These are phyloP conservation scores for Cebidichthys violaceus DNA, from an alignment of 2,113 vertebrate species.

Conservation along the genomic window DNA sequence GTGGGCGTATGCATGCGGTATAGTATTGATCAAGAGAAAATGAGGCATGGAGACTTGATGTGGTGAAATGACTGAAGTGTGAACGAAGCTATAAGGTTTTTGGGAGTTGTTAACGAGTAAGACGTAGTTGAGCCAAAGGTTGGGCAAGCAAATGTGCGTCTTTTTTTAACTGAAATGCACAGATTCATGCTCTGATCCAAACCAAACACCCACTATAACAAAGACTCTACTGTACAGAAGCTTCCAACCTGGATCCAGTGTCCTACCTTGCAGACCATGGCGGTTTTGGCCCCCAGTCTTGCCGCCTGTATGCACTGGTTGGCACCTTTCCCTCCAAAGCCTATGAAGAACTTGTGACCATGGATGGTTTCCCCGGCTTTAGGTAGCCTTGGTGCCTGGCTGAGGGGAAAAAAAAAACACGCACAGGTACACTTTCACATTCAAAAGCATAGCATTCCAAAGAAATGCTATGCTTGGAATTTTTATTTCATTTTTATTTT, in stretches of 20 bases:
- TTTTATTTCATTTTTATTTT: not conserved
- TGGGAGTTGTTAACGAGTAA: constrained; percentile 57
- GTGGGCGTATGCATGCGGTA: constrained; percentile 79
- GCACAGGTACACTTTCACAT: constrained; percentile 43
- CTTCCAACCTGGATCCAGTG: not conserved
- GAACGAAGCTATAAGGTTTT: constrained; percentile 63
- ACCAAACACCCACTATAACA: not conserved
- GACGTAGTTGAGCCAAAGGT: constrained; percentile 31
- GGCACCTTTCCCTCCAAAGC: constrained; percentile 98
- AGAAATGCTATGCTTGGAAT: not conserved
- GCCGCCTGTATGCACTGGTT: constrained; percentile 97
- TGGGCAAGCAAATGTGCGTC: constrained; percentile 8
- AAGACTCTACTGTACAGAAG: not conserved
- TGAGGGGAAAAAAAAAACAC: constrained; percentile 69
- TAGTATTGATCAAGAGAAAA: constrained; percentile 81
- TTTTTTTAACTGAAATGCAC: constrained; percentile 10
- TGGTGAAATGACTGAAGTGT: constrained; percentile 66
- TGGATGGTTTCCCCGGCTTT: constrained; percentile 95
- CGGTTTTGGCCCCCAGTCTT: constrained; percentile 90
- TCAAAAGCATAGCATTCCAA: constrained; percentile 1
- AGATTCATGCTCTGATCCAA: not conserved
- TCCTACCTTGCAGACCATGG: constrained; percentile 95
- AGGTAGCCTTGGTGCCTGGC: constrained; percentile 91
- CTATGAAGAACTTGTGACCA: constrained; percentile 94
- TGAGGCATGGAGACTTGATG: constrained; percentile 69